Conservation (phyloP, 2,113 vertebrate genomes). For the Neotoma lepida region DNA sequence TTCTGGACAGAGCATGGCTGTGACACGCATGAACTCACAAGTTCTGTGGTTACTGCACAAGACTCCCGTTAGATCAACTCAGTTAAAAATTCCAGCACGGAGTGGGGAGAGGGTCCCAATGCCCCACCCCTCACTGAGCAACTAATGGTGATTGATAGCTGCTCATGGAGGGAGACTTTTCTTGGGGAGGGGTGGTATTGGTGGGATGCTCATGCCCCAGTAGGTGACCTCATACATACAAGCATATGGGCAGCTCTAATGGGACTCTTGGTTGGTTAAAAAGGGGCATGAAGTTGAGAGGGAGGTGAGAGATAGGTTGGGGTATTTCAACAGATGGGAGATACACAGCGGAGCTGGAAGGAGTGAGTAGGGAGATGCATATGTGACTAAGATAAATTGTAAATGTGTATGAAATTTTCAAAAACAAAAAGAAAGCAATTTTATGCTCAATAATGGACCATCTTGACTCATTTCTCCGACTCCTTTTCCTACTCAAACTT, state of each 20-base stretch:
- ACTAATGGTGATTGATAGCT: background rate
- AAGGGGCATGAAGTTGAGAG: background rate
- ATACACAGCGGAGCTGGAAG: background rate
- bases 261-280: background rate
- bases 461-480: background rate
- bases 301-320: background rate
- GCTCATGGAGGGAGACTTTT: background rate
- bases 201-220: background rate
- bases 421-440: background rate
- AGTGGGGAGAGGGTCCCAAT: background rate
- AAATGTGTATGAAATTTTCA: background rate
- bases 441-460: background rate
- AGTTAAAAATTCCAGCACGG: background rate
- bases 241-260: background rate
- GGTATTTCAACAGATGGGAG: background rate
- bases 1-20: background rate
- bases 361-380: background rate
- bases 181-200: background rate
- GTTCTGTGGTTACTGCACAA: background rate
- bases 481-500: background rate
- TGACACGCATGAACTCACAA: background rate
- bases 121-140: background rate
- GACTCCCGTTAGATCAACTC: background rate
- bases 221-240: background rate
- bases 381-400: background rate